Base-by-base conservation (phyloP, 23 tunicate species). In the Ascidia mentula region DNA sequence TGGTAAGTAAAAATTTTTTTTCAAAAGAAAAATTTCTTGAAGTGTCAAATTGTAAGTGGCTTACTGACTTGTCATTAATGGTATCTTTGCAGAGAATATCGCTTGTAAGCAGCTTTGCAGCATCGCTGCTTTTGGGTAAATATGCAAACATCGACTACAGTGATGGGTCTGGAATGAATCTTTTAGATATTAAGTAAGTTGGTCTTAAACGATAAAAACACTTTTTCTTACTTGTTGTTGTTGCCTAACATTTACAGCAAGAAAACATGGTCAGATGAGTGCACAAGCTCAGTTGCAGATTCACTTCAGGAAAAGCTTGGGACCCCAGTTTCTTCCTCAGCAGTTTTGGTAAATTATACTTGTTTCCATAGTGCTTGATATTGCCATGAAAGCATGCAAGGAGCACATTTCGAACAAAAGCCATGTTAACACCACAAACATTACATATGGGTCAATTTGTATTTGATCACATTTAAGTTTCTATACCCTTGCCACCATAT, bases 131-230 rank as follows among this genome's bases (percentile, higher is more conserved):
- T 18, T 86, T 94, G 75, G 98, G 98, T 26, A 59, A 80, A 35
- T 94, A 94, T 72, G 98, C 98, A 17, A 42, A 89, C 9, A 94
- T 94, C 40, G 98, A 94, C 77, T 78, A 82, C 60, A 84, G 90
- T 73, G 98, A 94, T 77, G 98, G 94, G 34, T 88, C 94, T 0
- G 98, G 98, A 70, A 94, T 94, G 98, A 94, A 94, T 71, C 40
- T 94, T 40, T 69, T 92, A 3, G 92, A 92, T 72, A 87, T 92
- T 53, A 74, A 69, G 97, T 92, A 34, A 9, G 65, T 42, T 42
- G 15, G 15, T 42, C 53, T 15, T n/a, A n/a, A n/a, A n/a, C n/a
- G n/a, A n/a, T n/a, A n/a, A n/a, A n/a, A n/a, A n/a, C n/a, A n/a
- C n/a, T n/a, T n/a, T n/a, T n/a, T n/a, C n/a, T n/a, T n/a, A n/a